phyloP scores from a whole-genome alignment of 2,888 invertebrate genomes.

The Pharmacophagus antenor region DNA sequence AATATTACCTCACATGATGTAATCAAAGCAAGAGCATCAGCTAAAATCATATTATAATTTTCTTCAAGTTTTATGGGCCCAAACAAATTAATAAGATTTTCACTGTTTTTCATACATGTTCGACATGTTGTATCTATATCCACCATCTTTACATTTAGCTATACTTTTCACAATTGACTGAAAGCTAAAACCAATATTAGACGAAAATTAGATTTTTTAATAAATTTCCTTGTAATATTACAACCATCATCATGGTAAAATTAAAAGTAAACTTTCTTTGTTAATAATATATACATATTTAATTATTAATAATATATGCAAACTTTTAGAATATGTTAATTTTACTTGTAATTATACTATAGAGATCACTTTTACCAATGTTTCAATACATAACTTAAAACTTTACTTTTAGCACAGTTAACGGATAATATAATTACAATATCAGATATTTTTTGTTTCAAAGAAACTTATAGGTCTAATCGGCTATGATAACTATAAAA shows the following conservation, averaged over 20 bases:
- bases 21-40: slow-evolving; percentile 56
- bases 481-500: background rate
- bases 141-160: slow-evolving; percentile 44
- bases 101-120: slow-evolving; percentile 66
- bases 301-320: too few species aligned
- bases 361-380: too few species aligned
- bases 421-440: too few species aligned
- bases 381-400: too few species aligned
- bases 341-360: too few species aligned
- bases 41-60: slow-evolving; percentile 49
- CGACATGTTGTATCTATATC: slow-evolving; percentile 59
- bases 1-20: slow-evolving; percentile 54
- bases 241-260: too few species aligned
- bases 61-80: slow-evolving; percentile 53
- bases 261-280: too few species aligned
- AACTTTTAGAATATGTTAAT: too few species aligned
- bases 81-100: slow-evolving; percentile 54
- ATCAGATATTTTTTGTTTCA: background rate
- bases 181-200: background rate
- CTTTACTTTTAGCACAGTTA: too few species aligned
- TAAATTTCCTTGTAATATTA: background rate
- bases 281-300: too few species aligned
- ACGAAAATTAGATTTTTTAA: background rate
- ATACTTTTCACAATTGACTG: background rate
- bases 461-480: background rate